A percentile compares a stretch with the other conserved stretches of the same genome.
Conservation (phyloP, 2,888 invertebrate species). For the Caenorhabditis doughertyi region DNA sequence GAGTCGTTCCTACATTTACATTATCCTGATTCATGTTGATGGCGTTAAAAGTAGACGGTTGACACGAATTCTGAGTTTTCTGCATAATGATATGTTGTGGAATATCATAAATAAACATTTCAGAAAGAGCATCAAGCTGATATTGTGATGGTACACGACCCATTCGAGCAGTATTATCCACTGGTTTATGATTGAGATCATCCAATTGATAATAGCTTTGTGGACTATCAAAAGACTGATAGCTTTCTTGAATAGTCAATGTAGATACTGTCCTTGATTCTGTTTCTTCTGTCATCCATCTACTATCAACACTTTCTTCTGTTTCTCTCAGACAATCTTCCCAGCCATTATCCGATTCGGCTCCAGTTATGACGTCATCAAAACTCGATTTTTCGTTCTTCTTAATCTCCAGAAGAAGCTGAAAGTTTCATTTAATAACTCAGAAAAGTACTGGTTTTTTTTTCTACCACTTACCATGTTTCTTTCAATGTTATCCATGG, state of each 20-base stretch:
- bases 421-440: background rate
- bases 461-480: constrained; percentile 32
- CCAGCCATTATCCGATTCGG: constrained; percentile 44
- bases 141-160: constrained; percentile 68
- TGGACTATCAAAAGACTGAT: constrained; percentile 7
- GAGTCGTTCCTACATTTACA: constrained; percentile 30
- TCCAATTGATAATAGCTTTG: constrained; percentile 57
- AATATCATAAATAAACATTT: constrained; percentile 65
- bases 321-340: constrained; percentile 30
- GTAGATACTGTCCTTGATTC: background rate
- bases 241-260: background rate
- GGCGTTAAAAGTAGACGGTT: background rate
- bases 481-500: constrained; percentile 51
- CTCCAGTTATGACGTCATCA: constrained; percentile 46
- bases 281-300: constrained; percentile 15
- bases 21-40: background rate
- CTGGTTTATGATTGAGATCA: constrained; percentile 62
- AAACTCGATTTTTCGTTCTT: constrained; percentile 57
- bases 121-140: constrained; percentile 65
- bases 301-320: constrained; percentile 17
- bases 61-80: background rate
- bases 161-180: constrained; percentile 42
- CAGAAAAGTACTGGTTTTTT: background rate
- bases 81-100: constrained; percentile 40
- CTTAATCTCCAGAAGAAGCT: constrained; percentile 55